phyloP scores from a whole-genome alignment of 1,140 invertebrate genomes.

The Archivesica marissinica region DNA sequence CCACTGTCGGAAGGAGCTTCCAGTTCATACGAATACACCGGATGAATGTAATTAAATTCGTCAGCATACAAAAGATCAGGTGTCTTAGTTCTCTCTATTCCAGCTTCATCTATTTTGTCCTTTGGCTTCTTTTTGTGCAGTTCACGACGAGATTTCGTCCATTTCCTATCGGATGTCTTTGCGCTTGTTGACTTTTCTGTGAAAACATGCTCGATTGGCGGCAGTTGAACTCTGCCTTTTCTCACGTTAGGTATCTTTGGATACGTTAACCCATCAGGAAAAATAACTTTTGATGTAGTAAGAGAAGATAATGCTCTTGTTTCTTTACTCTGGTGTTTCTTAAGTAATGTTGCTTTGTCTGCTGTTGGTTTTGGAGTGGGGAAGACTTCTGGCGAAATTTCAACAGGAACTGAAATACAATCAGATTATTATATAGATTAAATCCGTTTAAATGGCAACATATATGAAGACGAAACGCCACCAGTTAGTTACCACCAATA shows the following conservation, averaged over 20 bases:
- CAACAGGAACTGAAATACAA: background rate
- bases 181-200: background rate
- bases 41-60: conserved; percentile 48
- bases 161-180: background rate
- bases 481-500: too few species aligned
- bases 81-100: background rate
- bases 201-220: background rate
- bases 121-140: background rate
- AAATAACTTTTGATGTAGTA: background rate
- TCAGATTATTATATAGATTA: too few species aligned
- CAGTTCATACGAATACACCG: conserved; percentile 28
- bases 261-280: background rate
- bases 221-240: background rate
- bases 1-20: background rate
- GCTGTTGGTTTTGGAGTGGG: background rate
- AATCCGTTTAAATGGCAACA: too few species aligned
- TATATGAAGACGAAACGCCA: too few species aligned
- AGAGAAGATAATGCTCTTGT: background rate
- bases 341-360: background rate
- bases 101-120: background rate
- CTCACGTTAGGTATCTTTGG: too few species aligned
- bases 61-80: conserved; percentile 26
- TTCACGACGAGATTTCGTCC: background rate
- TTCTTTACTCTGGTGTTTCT: background rate
- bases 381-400: background rate